phyloP scores from a whole-genome alignment of 2,113 vertebrate species.

The Ondatra zibethicus region DNA sequence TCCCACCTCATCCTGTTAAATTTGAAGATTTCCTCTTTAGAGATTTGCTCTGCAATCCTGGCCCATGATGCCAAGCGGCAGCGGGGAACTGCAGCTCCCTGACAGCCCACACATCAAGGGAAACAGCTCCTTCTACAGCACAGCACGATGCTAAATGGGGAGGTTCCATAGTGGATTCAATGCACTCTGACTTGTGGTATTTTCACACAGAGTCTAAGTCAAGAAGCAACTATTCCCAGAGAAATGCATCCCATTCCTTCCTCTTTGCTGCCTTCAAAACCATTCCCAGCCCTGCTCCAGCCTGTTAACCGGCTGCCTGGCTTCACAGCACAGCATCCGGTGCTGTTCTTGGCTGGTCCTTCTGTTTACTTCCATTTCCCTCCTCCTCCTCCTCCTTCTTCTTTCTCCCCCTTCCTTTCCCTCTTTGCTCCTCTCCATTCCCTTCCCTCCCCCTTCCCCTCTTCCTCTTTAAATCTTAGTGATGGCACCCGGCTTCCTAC shows the following conservation, averaged over 20 bases:
- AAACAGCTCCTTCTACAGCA: background rate
- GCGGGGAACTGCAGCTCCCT: background rate
- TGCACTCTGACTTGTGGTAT: background rate
- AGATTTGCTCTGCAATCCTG: too few relatives aligned
- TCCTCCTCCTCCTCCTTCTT: background rate
- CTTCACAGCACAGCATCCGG: background rate
- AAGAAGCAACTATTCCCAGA: background rate
- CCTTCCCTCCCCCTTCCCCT: background rate
- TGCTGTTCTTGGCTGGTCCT: background rate
- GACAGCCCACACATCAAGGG: background rate
- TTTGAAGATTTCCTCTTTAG: background rate
- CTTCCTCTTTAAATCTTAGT: background rate
- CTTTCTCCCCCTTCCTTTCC: too few relatives aligned
- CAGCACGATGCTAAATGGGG: fast-evolving
- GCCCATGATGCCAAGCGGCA: background rate
- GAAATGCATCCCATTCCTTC: background rate
- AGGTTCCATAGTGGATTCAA: background rate
- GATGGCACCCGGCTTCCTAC: background rate
- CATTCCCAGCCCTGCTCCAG: background rate
- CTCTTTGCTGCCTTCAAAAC: background rate
- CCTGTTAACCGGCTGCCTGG: background rate
- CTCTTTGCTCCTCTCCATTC: too few relatives aligned
- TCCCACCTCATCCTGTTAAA: background rate
- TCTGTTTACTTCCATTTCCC: background rate
- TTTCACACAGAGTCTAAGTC: background rate